Conservation (phyloP, 2,797 vertebrate genomes). For the Malurus leucopterus region DNA sequence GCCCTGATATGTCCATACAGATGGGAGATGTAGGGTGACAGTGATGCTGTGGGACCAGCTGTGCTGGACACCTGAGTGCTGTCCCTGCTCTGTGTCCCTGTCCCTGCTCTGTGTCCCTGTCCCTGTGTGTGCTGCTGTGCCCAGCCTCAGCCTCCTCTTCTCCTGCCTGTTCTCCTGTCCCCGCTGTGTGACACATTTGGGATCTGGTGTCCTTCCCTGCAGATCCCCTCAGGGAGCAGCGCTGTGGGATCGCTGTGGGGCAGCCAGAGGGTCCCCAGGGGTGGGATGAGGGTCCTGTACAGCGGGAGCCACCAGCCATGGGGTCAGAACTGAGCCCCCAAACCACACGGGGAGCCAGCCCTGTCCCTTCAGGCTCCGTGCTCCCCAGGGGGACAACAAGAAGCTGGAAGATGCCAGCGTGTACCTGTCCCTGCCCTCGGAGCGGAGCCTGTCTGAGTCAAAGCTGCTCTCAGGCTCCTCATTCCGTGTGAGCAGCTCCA, state of each 20-base stretch:
- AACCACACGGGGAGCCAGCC: neutral
- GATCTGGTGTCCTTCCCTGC: accelerated
- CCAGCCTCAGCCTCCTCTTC: neutral
- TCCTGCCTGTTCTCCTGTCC: neutral
- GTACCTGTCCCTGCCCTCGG: slow-evolving; percentile 21
- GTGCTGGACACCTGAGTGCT: accelerated
- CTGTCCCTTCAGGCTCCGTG: neutral
- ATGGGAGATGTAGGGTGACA: accelerated
- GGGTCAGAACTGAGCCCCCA: neutral
- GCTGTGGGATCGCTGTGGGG: neutral
- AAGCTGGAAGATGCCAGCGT: slow-evolving; percentile 28
- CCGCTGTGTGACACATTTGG: accelerated
- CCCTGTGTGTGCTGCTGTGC: neutral
- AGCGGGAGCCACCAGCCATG: accelerated
- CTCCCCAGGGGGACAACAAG: slow-evolving; percentile 52
- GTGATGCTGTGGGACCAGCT: accelerated
- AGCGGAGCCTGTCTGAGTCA: neutral
- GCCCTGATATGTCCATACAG: accelerated
- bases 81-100: neutral
- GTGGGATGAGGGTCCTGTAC: accelerated
- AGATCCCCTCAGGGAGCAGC: neutral
- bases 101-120: neutral
- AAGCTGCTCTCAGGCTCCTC: neutral
- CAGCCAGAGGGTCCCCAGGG: neutral
- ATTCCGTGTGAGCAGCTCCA: neutral